Evolutionary conservation across 2,113 vertebrate species (phyloP).

Genomic region (Takifugu bimaculatus): DNA sequence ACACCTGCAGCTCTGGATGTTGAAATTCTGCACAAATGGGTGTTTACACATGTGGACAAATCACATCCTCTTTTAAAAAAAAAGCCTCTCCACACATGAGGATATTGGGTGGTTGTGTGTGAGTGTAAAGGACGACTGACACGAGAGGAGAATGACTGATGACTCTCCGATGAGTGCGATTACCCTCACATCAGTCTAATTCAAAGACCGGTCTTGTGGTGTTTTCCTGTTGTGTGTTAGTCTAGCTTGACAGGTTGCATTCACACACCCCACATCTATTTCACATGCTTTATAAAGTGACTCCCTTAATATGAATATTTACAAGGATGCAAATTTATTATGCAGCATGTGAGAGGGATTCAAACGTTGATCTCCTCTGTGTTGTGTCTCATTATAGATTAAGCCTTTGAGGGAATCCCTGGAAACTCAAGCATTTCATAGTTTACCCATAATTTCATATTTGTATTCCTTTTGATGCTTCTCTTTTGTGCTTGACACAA

Average conservation of each 20-base stretch:
- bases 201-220: slow-evolving; percentile 20
- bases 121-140: slow-evolving; percentile 14
- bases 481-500: slow-evolving; percentile 20
- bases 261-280: slow-evolving; percentile 16
- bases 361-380: slow-evolving; percentile 29
- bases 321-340: slow-evolving; percentile 48
- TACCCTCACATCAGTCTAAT: slow-evolving; percentile 59
- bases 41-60: slow-evolving; percentile 1
- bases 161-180: slow-evolving; percentile 49
- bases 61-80: not conserved
- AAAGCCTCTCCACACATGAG: too few species aligned
- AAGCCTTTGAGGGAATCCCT: slow-evolving; percentile 58
- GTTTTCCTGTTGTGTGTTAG: slow-evolving; percentile 10
- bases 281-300: slow-evolving; percentile 15
- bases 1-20: too few species aligned
- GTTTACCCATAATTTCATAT: slow-evolving; percentile 34
- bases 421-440: slow-evolving; percentile 32
- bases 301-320: slow-evolving; percentile 63
- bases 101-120: too few species aligned
- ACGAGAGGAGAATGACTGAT: slow-evolving; percentile 56
- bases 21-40: too few species aligned
- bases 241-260: slow-evolving; percentile 20
- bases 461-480: slow-evolving; percentile 46
- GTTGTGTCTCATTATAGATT: slow-evolving; percentile 30
- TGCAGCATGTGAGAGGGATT: slow-evolving; percentile 25